Evolutionary conservation across 2,888 invertebrate genomes (phyloP), one percentile per base, ranked within the genome.

Genomic region (Tinea pellionella): DNA sequence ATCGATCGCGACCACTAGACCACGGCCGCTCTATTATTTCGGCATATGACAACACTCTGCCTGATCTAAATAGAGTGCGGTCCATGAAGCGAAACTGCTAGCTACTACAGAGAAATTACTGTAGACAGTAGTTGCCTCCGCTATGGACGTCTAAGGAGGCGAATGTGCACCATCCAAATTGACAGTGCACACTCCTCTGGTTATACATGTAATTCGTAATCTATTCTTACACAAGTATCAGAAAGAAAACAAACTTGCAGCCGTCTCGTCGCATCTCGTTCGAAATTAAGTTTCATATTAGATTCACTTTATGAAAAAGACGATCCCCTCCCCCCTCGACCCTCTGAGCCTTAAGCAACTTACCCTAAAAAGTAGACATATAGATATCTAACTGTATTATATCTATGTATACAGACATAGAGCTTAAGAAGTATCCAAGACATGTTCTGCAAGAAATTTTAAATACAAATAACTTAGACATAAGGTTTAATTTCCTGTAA

Each of bases 261-360:
- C 51, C 8, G 42, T 51, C 19, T 51, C 51, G 78, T 80, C 78
- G n/a, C n/a, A 24, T 24, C 3, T 6, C 2, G 73, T 69, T 64
- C 70, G 74, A 80, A 82, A 83, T 81, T 80, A 80, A 82, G 70
- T 81, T 83, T 81, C 74, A 80, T 81, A 82, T 81, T 79, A 80
- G 82, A 80, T 78, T 76, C 73, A 67, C 24, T 73, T 80, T 76
- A 77, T 75, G 74, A 74, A 71, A 75, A 75, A 77, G 73, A 75
- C 68, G 74, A 71, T 32, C 41, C 66, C 32, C 13, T 30, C 59
- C 53, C 57, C 59, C 59, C 15, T 15, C 13, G 30, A 51, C 59
- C 59, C 32, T 15, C 32, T 57, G 4, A 18, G 13, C 37, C 59
- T 59, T 59, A 59, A 59, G 41, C 59, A 42, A 59, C 59, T 59